Conservation (phyloP, 2,888 invertebrate species). For the Mantis religiosa region DNA sequence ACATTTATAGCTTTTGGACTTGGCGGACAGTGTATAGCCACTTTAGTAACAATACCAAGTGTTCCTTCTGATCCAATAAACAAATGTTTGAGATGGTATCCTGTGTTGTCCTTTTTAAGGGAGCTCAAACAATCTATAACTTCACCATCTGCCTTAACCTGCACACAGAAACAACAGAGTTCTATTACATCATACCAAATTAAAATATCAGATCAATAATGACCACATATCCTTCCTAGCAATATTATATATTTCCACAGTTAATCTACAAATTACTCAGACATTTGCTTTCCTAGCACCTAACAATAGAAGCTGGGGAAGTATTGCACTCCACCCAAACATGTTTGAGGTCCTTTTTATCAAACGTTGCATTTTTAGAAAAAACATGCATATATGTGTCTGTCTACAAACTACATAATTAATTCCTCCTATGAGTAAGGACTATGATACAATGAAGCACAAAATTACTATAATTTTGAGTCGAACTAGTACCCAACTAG, state of each 20-base stretch:
- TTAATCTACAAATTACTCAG: too few species aligned
- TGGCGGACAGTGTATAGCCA: slow-evolving; percentile 85
- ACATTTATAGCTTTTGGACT: slow-evolving; percentile 77
- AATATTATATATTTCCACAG: neutral
- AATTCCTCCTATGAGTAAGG: too few species aligned
- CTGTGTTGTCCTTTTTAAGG: slow-evolving; percentile 95
- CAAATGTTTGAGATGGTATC: slow-evolving; percentile 92
- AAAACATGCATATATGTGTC: too few species aligned
- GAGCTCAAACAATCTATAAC: slow-evolving; percentile 79
- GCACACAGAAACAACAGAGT: slow-evolving; percentile 14
- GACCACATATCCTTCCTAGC: neutral
- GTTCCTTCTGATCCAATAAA: slow-evolving; percentile 98
- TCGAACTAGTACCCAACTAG: too few species aligned
- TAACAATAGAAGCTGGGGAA: too few species aligned
- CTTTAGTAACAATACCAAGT: slow-evolving; percentile 87
- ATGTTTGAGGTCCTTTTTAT: too few species aligned
- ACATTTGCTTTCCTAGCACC: too few species aligned
- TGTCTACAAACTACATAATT: too few species aligned
- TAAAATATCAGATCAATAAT: neutral
- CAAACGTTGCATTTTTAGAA: too few species aligned
- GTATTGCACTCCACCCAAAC: too few species aligned
- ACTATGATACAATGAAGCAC: too few species aligned
- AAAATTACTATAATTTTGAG: too few species aligned
- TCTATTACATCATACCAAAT: neutral
- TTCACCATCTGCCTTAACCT: slow-evolving; percentile 83